A percentile compares a stretch with the other conserved stretches of the same genome.
phyloP scores from a whole-genome alignment of 2,888 invertebrate species.

The Cistogaster globosa region DNA sequence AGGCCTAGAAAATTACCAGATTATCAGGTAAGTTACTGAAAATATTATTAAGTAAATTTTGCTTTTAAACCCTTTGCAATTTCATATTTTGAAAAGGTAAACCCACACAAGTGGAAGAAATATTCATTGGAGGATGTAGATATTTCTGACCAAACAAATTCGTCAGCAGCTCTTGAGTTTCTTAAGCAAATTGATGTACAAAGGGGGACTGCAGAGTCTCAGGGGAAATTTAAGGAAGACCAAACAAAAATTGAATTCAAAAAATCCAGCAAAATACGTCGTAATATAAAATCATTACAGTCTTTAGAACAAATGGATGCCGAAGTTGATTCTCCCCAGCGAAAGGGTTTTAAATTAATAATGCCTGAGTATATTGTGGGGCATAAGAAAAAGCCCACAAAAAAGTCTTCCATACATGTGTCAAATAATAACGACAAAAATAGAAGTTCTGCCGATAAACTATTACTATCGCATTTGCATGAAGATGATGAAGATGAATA shows the following conservation, averaged over 20 bases:
- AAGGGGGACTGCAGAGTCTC: conserved; percentile 76
- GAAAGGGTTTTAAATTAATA: conserved; percentile 88
- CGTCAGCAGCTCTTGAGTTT: conserved; percentile 90
- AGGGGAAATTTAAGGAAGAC: conserved; percentile 67
- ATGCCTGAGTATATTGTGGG: conserved; percentile 94
- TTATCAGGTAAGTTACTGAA: conserved; percentile 78
- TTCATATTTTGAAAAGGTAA: conserved; percentile 83
- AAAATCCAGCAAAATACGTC: conserved; percentile 79
- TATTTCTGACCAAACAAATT: conserved; percentile 91
- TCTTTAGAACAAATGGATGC: conserved; percentile 76
- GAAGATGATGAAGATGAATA: conserved; percentile 83
- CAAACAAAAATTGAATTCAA: conserved; percentile 79
- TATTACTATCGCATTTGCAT: conserved; percentile 85
- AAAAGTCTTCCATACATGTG: conserved; percentile 82
- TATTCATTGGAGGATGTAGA: conserved; percentile 92
- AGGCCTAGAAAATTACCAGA: conserved; percentile 84
- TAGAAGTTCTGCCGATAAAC: conserved; percentile 75
- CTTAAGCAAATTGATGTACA: conserved; percentile 87
- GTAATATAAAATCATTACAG: conserved; percentile 76
- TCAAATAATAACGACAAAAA: conserved; percentile 75
- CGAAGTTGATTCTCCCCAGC: conserved; percentile 83
- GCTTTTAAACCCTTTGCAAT: background rate
- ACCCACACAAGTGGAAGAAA: conserved; percentile 92
- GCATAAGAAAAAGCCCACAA: conserved; percentile 83
- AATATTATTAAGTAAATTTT: background rate